Evolutionary conservation across 2,797 vertebrate species (phyloP), one percentile per base, ranked within the genome.

Genomic region (Nannoperca obscura): DNA sequence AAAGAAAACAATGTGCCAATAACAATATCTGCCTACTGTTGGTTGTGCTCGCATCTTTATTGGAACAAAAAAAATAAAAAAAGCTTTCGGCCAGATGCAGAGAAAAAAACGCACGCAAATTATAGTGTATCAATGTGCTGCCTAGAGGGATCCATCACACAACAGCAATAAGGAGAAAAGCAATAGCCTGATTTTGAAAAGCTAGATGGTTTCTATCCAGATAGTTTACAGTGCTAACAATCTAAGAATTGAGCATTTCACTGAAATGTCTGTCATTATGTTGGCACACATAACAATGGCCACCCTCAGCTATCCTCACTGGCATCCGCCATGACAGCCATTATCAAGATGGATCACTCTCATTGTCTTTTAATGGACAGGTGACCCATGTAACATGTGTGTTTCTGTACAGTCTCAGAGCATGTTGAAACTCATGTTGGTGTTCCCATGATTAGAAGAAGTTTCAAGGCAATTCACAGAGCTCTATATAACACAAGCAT

Each of bases 341-440:
- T 49, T n/a, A 49, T 72, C 60, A 85, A 82, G 87, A 91, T 81
- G 76, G 73, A 93, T 91, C 50, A 55, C 83, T 86, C 67, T 80
- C 80, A 88, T 84, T 82, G 85, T 78, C 62, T 76, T 81, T 82
- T 86, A 89, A 90, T 81, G 80, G 86, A 84, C 80, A 90, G 83
- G 86, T 89, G 86, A 87, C 83, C 80, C 70, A 36, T 63, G 76
- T 36, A 57, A 73, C 50, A 34, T 65, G 15, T 34, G 15, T 55
- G 49, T 64, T 49, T 63, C 40, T 53, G n/a, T 9, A 11, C 66
- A 49, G 65, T 61, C 60, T 71, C n/a, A 57, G 69, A 65, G 50
- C 60, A 36, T 59, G 42, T 38, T 38, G 10, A 38, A 38, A 11
- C 9, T 38, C 36, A 11, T 10, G 50, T 22, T 36, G 61, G 80